A percentile compares a stretch with the other conserved stretches of the same genome.
These are phyloP conservation scores for Drosophila serrata DNA, from an alignment of 1,140 invertebrate genomes.

Conservation along the genomic window DNA sequence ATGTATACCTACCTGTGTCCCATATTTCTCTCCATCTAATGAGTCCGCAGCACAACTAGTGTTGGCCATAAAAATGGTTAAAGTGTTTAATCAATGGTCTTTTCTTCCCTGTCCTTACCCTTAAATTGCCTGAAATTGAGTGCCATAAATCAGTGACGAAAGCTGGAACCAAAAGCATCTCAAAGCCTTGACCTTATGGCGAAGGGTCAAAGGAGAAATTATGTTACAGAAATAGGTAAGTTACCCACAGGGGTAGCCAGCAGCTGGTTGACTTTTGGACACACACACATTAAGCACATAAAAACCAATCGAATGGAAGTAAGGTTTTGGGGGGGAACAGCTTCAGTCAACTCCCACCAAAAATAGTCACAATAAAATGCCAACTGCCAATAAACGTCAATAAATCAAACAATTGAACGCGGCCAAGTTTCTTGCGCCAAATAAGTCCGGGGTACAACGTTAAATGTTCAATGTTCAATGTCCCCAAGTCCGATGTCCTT, in stretches of 20 bases:
- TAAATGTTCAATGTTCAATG: background rate
- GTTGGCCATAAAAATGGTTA: constrained; percentile 43
- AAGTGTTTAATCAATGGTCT: constrained; percentile 65
- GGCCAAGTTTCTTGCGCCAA: constrained; percentile 70
- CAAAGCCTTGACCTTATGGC: constrained; percentile 59
- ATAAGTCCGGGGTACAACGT: constrained; percentile 52
- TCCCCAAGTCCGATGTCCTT: background rate
- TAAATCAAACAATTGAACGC: constrained; percentile 80
- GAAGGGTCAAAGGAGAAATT: constrained; percentile 1
- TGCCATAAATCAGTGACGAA: constrained; percentile 72
- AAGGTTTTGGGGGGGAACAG: constrained; percentile 14
- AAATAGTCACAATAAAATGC: constrained; percentile 79
- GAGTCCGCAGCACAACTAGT: constrained; percentile 13
- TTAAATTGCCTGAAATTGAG: constrained; percentile 56
- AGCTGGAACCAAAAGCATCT: constrained; percentile 52
- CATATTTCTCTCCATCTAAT: constrained; percentile 9
- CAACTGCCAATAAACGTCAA: constrained; percentile 80
- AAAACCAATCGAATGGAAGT: constrained; percentile 64
- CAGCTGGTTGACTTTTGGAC: constrained; percentile 3
- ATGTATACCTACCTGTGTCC: background rate
- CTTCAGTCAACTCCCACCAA: background rate
- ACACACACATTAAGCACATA: constrained; percentile 55
- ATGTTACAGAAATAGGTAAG: constrained; percentile 16
- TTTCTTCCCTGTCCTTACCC: constrained; percentile 1
- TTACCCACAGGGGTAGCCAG: background rate